These are phyloP conservation scores for Astyanax mexicanus DNA, from an alignment of 2,797 vertebrate species.

Conservation along the genomic window DNA sequence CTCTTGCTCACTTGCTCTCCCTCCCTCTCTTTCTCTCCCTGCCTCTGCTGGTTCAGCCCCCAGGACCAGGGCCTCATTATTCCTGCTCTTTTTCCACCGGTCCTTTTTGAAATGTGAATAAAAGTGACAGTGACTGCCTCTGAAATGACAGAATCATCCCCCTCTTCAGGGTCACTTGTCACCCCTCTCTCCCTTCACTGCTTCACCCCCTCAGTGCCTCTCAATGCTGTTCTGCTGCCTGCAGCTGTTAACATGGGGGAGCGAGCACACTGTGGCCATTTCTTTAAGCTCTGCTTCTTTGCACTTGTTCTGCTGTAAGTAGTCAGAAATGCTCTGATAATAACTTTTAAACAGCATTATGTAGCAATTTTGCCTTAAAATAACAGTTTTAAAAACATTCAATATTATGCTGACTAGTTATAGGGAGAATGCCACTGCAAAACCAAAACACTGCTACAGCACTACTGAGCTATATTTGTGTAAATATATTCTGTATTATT, in stretches of 20 bases:
- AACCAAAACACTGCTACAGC: too few species aligned
- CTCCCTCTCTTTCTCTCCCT: slow-evolving; percentile 29
- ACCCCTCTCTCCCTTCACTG: slow-evolving; percentile 45
- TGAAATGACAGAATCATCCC: slow-evolving; percentile 79
- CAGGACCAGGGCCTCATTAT: slow-evolving; percentile 74
- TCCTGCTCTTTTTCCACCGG: slow-evolving; percentile 65
- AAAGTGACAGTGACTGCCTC: slow-evolving; percentile 77
- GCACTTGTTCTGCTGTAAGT: slow-evolving; percentile 1
- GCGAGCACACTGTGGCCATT: neutral
- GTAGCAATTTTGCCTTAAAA: too few species aligned
- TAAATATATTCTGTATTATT: too few species aligned
- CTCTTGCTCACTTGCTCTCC: slow-evolving; percentile 51
- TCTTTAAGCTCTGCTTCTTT: slow-evolving; percentile 25
- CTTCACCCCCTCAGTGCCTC: slow-evolving; percentile 50
- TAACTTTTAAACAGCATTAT: slow-evolving; percentile 13
- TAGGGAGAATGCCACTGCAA: too few species aligned
- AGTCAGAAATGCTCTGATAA: neutral
- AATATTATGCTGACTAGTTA: too few species aligned
- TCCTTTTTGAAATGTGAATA: slow-evolving; percentile 76
- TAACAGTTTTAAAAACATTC: too few species aligned
- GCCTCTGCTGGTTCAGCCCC: slow-evolving; percentile 41
- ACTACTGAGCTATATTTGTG: too few species aligned
- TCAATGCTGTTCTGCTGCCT: slow-evolving; percentile 41
- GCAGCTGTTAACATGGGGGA: slow-evolving; percentile 22
- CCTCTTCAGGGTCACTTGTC: slow-evolving; percentile 78